Conservation (phyloP, 2,113 vertebrate genomes). For the Hippocampus comes region DNA sequence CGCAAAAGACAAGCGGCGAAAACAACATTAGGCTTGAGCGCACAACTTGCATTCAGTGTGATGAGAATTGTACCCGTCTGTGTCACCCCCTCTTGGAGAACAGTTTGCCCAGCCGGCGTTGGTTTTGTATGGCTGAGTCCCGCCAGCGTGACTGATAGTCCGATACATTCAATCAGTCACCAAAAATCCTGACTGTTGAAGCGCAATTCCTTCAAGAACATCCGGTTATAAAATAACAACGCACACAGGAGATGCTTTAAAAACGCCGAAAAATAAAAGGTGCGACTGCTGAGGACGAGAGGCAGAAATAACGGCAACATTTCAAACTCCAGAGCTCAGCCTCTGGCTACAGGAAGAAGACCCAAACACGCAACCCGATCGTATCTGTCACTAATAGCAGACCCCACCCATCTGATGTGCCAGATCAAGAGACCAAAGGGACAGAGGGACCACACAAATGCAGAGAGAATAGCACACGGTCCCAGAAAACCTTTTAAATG, state of each 20-base stretch:
- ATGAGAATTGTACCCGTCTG: constrained; percentile 37
- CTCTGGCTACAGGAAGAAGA: constrained; percentile 46
- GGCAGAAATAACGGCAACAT: constrained; percentile 8
- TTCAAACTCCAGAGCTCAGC: neutral
- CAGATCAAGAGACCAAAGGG: constrained; percentile 49
- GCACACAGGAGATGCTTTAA: neutral
- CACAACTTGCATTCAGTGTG: too few species aligned
- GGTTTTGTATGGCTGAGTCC: constrained; percentile 49
- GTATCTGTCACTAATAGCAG: constrained; percentile 50
- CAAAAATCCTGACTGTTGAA: constrained; percentile 1
- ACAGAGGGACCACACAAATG: constrained; percentile 23
- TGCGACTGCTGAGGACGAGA: constrained; percentile 1
- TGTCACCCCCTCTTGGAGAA: constrained; percentile 30
- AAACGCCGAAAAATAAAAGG: constrained; percentile 1
- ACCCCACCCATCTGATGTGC: constrained; percentile 71
- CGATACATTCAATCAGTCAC: neutral
- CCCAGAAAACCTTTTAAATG: neutral
- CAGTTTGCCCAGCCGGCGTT: constrained; percentile 31
- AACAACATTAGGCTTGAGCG: neutral
- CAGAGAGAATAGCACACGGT: neutral
- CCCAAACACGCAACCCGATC: constrained; percentile 52
- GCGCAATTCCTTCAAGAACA: neutral
- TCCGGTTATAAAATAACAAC: neutral
- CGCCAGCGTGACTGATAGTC: constrained; percentile 54
- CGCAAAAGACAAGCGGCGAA: constrained; percentile 32